Evolutionary conservation across 2,888 invertebrate species (phyloP).

Genomic region (Lycocerus yunnanus): DNA sequence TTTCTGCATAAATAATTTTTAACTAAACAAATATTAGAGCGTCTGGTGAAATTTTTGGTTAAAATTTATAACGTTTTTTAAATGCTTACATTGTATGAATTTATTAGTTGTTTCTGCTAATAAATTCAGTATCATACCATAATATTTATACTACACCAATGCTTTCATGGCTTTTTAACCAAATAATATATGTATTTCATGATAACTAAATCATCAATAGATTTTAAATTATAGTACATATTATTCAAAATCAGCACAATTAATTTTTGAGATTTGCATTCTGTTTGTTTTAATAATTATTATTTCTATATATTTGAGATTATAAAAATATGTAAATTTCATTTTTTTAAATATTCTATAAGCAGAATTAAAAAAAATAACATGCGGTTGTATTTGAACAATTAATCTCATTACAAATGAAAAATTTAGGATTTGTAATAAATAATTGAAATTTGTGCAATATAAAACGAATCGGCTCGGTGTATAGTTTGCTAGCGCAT

Average conservation of each 20-base stretch:
- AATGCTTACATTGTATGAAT: background rate
- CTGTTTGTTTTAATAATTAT: background rate
- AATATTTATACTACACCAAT: background rate
- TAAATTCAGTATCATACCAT: background rate
- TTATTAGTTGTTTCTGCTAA: background rate
- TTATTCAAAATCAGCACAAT: background rate
- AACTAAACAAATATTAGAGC: too few species aligned
- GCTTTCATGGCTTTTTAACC: background rate
- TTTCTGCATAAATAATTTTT: too few species aligned
- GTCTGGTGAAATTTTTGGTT: background rate
- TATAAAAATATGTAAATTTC: too few species aligned
- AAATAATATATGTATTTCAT: background rate
- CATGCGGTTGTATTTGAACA: too few species aligned
- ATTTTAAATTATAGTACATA: background rate
- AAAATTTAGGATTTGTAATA: too few species aligned
- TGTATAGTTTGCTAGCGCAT: too few species aligned
- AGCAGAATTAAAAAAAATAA: too few species aligned
- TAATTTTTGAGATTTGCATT: background rate
- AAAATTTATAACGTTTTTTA: background rate
- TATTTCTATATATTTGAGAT: background rate
- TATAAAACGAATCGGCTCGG: too few species aligned
- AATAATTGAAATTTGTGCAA: too few species aligned
- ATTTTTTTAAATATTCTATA: too few species aligned
- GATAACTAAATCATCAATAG: background rate
- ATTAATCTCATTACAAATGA: too few species aligned